Percentiles rank a stretch among this genome's conserved stretches.
Evolutionary conservation across 2,113 vertebrate species (phyloP).

Genomic region (Argyrosomus japonicus): DNA sequence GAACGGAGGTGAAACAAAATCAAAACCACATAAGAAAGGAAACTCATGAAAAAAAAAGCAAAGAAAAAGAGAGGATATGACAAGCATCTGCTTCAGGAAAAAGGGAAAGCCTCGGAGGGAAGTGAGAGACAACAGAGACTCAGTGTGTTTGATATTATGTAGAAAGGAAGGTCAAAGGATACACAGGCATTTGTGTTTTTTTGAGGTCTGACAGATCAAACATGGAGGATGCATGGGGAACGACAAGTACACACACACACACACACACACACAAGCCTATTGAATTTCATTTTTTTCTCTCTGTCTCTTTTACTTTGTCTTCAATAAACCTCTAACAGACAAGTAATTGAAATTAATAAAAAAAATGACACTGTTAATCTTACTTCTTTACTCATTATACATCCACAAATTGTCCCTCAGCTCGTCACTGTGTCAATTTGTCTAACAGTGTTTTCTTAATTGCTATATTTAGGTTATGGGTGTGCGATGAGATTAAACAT

Average conservation of each 20-base stretch:
- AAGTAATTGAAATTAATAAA: constrained; percentile 6
- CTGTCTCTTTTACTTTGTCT: not conserved
- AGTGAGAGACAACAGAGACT: constrained; percentile 27
- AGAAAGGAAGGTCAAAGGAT: constrained; percentile 62
- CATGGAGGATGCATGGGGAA: constrained; percentile 7
- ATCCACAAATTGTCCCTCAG: constrained; percentile 39
- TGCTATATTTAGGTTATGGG: constrained; percentile 1
- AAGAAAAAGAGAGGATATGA: constrained; percentile 32
- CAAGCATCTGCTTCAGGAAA: constrained; percentile 45
- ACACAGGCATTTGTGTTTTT: constrained; percentile 23
- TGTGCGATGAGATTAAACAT: constrained; percentile 27
- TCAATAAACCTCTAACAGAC: constrained; percentile 13
- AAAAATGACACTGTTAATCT: not conserved
- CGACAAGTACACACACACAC: not conserved
- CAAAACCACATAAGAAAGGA: constrained; percentile 55
- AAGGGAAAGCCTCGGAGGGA: constrained; percentile 8
- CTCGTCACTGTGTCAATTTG: constrained; percentile 47
- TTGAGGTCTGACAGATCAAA: constrained; percentile 51
- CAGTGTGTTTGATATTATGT: constrained; percentile 51
- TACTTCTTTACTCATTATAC: not conserved
- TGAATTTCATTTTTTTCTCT: not conserved
- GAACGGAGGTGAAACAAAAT: constrained; percentile 56
- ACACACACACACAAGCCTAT: not conserved
- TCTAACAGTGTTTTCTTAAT: constrained; percentile 38
- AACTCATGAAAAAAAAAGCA: constrained; percentile 16